Evolutionary conservation across 2,888 invertebrate genomes (phyloP).

Genomic region (Oscheius onirici): DNA sequence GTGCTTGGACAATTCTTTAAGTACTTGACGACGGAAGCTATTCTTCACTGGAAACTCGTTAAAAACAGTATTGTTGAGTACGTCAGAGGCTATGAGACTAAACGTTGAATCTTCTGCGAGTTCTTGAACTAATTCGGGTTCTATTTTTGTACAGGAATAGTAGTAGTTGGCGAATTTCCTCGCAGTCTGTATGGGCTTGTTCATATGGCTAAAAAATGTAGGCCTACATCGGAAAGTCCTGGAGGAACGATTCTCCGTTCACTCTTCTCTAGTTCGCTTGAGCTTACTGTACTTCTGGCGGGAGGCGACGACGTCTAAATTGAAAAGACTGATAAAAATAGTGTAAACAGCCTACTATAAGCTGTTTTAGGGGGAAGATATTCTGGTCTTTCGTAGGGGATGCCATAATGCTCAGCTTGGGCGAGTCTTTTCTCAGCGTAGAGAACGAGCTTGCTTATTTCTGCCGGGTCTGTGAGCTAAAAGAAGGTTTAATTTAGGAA

Average conservation of each 20-base stretch:
- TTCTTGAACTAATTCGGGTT: slow-evolving; percentile 6
- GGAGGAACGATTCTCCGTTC: neutral
- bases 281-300: slow-evolving; percentile 19
- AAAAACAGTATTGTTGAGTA: slow-evolving; percentile 34
- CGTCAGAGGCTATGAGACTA: neutral
- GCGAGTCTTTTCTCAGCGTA: slow-evolving; percentile 58
- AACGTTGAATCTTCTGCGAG: neutral
- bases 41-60: slow-evolving; percentile 32
- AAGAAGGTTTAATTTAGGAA: slow-evolving; percentile 1
- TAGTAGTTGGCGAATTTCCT: slow-evolving; percentile 5
- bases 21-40: slow-evolving; percentile 36
- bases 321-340: neutral
- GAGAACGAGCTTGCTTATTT: slow-evolving; percentile 54
- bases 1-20: slow-evolving; percentile 36
- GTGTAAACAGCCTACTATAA: slow-evolving; percentile 44
- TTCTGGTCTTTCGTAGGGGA: slow-evolving; percentile 63
- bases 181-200: slow-evolving; percentile 2
- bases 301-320: slow-evolving; percentile 25
- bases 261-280: slow-evolving; percentile 11
- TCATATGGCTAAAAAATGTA: neutral
- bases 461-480: slow-evolving; percentile 50
- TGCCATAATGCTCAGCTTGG: slow-evolving; percentile 64
- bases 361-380: slow-evolving; percentile 64
- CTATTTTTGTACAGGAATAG: slow-evolving; percentile 39
- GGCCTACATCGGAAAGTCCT: slow-evolving; percentile 1